Percentiles rank a stretch among this genome's conserved stretches.
These are phyloP conservation scores for Diuraphis noxia DNA, from an alignment of 1,140 invertebrate species.

Conservation along the genomic window DNA sequence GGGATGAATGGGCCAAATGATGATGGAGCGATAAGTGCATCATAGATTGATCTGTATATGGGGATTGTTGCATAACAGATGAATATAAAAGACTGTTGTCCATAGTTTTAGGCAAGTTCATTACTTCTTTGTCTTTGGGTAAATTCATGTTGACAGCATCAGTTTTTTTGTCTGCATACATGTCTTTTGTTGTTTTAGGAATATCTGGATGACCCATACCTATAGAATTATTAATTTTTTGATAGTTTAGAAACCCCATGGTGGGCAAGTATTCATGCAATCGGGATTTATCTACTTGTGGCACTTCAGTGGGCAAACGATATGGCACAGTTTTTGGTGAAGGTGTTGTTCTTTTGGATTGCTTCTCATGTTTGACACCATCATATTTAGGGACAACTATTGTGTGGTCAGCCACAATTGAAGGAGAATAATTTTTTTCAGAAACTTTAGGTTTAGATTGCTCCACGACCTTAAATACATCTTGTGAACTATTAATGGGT, in stretches of 20 bases:
- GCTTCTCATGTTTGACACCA: slow-evolving; percentile 11
- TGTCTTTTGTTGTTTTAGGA: neutral
- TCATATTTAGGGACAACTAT: slow-evolving; percentile 39
- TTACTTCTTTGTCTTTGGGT: slow-evolving; percentile 37
- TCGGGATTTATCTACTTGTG: slow-evolving; percentile 27
- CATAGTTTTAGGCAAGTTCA: slow-evolving; percentile 29
- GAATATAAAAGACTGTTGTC: slow-evolving; percentile 34
- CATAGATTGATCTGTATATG: slow-evolving; percentile 42
- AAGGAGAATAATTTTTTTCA: slow-evolving; percentile 34
- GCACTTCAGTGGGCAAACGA: slow-evolving; percentile 13
- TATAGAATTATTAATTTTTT: slow-evolving; percentile 45
- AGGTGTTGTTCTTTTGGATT: slow-evolving; percentile 47
- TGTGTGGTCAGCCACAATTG: neutral
- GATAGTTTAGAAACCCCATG: slow-evolving; percentile 43
- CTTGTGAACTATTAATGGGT: neutral
- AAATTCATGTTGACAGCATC: slow-evolving; percentile 25
- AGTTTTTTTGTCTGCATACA: slow-evolving; percentile 32
- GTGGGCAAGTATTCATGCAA: slow-evolving; percentile 33
- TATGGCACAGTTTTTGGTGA: slow-evolving; percentile 43
- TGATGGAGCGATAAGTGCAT: slow-evolving; percentile 40
- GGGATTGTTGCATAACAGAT: slow-evolving; percentile 47
- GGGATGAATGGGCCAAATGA: slow-evolving; percentile 32
- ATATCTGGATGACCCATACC: slow-evolving; percentile 1
- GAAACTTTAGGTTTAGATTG: slow-evolving; percentile 12
- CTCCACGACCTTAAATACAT: neutral